Conservation (phyloP, 2,888 invertebrate genomes). For the Lasioglossum malachurum region DNA sequence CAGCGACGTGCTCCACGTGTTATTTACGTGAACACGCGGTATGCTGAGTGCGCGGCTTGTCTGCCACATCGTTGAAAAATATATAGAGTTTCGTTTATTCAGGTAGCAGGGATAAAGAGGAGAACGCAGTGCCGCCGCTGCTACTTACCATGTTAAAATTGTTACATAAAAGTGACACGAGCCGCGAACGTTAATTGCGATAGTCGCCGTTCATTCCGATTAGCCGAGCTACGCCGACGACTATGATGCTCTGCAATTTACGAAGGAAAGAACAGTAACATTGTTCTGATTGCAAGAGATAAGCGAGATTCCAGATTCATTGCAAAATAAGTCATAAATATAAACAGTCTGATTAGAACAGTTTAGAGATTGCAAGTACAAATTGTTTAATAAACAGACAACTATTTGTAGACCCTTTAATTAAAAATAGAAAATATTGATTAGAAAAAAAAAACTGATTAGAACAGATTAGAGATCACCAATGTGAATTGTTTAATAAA, state of each 20-base stretch:
- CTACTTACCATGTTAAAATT: background rate
- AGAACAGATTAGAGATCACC: too few relatives aligned
- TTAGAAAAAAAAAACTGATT: too few relatives aligned
- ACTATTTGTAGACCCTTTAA: too few relatives aligned
- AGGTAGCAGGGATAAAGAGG: slow-evolving; percentile 21
- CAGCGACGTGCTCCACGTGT: slow-evolving; percentile 1
- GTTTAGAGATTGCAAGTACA: background rate
- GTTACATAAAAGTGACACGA: background rate
- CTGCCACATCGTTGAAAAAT: background rate
- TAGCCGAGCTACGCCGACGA: background rate
- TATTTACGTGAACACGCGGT: background rate
- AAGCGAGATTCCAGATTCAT: too few relatives aligned
- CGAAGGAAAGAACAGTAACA: background rate
- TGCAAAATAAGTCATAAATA: background rate
- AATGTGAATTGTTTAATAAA: too few relatives aligned
- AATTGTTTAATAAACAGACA: too few relatives aligned
- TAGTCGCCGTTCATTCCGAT: background rate
- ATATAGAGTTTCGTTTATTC: slow-evolving; percentile 15
- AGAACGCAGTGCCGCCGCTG: background rate
- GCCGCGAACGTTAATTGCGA: background rate
- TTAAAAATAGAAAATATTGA: too few relatives aligned
- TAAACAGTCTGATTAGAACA: background rate
- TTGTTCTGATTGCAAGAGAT: background rate
- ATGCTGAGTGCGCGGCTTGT: background rate
- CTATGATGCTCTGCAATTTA: background rate